Base-by-base conservation (phyloP, 2,113 vertebrate genomes). In the Chamaea fasciata region DNA sequence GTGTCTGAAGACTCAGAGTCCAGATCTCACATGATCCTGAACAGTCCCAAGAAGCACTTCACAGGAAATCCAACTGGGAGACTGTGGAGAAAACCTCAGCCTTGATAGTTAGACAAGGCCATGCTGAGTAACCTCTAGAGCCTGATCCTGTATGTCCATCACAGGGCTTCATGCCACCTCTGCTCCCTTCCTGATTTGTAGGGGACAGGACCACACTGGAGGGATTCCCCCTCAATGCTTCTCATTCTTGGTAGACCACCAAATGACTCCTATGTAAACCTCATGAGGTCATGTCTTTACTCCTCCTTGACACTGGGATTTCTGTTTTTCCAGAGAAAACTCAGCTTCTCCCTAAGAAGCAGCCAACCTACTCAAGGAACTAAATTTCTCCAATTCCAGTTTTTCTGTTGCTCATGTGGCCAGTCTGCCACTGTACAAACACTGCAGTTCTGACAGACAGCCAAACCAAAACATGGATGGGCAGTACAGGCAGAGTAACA, bases 131-230 rank as follows among this genome's bases (percentile, higher is more conserved):
- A 57, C 6, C 44, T 41, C 46, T 44, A 9, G 6, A 67, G 39
- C 16, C 33, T 44, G 35, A 44, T 4, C 23, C 11, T 64, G 23
- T 7, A 16, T 26, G 41, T 62, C 31, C 4, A 2, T 11, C 41
- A 50, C 3, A 31, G 52, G 28, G 13, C 63, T 83, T 70, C 53
- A 28, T 0, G 0, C 2, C 2, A 2, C 14, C 11, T 75, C 31
- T 1, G 4, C 22, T 78, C 22, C 41, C 56, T 42, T 28, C 18
- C 5, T 2, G 0, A 10, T 39, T 67, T 5, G 1, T 15, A 63
- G n/a, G 6, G 7, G 31, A 41, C 26, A 16, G 59, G 14, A 44
- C 11, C 39, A 63, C 14, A 24, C 3, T 1, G 3, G 8, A 44
- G 13, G 6, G 22, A 33, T 26, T 59, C 14, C 9, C 12, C 8